phyloP scores from a whole-genome alignment of 2,888 invertebrate species.

The Cephus pygmeus region DNA sequence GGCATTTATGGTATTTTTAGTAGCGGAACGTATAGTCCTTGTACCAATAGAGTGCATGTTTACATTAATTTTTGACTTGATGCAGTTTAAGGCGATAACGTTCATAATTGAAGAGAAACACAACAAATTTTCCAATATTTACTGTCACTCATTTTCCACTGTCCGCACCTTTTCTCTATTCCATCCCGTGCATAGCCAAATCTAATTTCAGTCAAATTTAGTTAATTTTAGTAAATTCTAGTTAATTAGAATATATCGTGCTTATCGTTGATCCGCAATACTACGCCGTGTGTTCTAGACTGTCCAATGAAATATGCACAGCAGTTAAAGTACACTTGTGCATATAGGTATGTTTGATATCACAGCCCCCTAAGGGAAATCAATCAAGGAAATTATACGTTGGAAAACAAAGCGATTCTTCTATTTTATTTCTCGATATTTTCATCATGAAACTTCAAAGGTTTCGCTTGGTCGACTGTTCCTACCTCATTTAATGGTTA shows the following conservation, averaged over 20 bases:
- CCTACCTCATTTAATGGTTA: neutral
- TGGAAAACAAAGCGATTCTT: neutral
- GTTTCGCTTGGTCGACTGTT: neutral
- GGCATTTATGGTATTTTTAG: slow-evolving; percentile 18
- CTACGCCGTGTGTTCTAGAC: neutral
- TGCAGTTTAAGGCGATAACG: neutral
- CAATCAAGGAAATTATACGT: neutral
- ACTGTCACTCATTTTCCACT: neutral
- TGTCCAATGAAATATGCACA: neutral
- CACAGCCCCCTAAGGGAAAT: neutral
- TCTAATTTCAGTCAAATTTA: neutral
- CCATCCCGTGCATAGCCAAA: neutral
- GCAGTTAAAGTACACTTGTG: neutral
- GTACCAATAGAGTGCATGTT: neutral
- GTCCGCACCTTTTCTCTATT: neutral
- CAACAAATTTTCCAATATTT: neutral
- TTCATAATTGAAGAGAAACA: neutral
- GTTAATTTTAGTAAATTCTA: too few relatives aligned
- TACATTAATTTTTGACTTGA: neutral
- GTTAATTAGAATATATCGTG: neutral
- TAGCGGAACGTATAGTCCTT: neutral
- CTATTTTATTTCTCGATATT: neutral
- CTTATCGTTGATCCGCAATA: neutral
- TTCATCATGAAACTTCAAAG: neutral
- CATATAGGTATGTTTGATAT: neutral